Percentiles rank a stretch among this genome's conserved stretches.
phyloP scores from a whole-genome alignment of 1,140 invertebrate genomes.

The Triops cancriformis region DNA sequence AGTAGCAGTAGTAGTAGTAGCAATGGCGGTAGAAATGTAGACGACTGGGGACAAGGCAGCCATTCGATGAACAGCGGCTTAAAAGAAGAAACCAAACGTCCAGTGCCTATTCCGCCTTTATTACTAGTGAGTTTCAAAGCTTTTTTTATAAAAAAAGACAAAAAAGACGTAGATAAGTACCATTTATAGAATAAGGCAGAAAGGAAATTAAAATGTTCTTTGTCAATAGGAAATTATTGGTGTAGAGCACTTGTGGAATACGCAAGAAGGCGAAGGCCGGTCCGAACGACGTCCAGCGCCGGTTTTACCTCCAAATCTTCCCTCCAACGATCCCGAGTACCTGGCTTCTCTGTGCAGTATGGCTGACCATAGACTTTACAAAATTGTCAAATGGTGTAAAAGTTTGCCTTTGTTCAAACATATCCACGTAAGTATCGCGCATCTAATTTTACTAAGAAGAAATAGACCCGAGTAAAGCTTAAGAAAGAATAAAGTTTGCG shows the following conservation, averaged over 20 bases:
- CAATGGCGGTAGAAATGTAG: background rate
- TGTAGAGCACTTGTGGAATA: slow-evolving; percentile 87
- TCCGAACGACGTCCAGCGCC: slow-evolving; percentile 28
- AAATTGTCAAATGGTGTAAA: slow-evolving; percentile 98
- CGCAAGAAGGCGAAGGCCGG: slow-evolving; percentile 52
- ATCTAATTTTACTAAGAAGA: slow-evolving; percentile 26
- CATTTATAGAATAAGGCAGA: too few species aligned
- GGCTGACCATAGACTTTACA: slow-evolving; percentile 89
- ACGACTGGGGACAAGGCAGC: background rate
- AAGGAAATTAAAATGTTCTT: background rate
- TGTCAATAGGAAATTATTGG: slow-evolving; percentile 72
- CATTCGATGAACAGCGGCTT: background rate
- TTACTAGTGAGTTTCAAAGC: slow-evolving; percentile 19
- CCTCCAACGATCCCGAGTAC: slow-evolving; percentile 62
- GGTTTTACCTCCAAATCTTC: slow-evolving; percentile 9
- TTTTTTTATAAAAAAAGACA: too few species aligned
- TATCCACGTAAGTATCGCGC: slow-evolving; percentile 61
- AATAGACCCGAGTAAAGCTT: background rate
- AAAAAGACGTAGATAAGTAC: too few species aligned
- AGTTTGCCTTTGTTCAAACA: slow-evolving; percentile 92
- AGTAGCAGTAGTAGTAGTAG: background rate
- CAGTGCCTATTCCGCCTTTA: slow-evolving; percentile 16
- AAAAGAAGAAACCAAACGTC: slow-evolving; percentile 18
- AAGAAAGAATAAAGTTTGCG: slow-evolving; percentile 22
- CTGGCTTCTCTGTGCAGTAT: slow-evolving; percentile 83